Conservation (phyloP, 2,113 vertebrate genomes). For the Paralichthys olivaceus region DNA sequence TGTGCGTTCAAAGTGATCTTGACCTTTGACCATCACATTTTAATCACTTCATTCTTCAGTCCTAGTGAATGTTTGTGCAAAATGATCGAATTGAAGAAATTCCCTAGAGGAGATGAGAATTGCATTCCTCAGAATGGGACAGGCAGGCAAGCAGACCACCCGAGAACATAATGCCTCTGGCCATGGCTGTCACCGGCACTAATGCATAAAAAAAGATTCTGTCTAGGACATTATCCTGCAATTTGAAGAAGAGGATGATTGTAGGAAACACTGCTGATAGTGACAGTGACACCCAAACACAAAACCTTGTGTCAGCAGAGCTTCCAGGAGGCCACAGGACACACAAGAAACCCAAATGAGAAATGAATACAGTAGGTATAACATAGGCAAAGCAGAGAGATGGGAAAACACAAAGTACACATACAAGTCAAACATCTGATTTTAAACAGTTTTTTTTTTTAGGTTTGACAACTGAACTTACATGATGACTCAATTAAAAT, state of each 20-base stretch:
- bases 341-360: not conserved
- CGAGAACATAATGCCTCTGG: not conserved
- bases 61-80: too few relatives aligned
- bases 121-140: not conserved
- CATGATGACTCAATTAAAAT: too few relatives aligned
- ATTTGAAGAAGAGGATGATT: not conserved
- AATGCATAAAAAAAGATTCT: not conserved
- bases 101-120: not conserved
- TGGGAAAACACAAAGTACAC: conserved; percentile 6
- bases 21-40: too few relatives aligned
- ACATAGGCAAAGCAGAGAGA: conserved; percentile 7
- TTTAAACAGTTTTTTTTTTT: too few relatives aligned
- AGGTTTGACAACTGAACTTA: too few relatives aligned
- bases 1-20: not conserved
- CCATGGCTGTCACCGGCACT: not conserved
- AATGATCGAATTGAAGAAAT: not conserved
- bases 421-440: conserved; percentile 49
- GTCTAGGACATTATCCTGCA: not conserved
- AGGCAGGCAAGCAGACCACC: not conserved
- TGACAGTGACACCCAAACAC: not conserved
- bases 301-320: too few relatives aligned
- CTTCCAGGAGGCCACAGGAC: not conserved
- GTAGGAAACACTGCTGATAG: conserved; percentile 1
- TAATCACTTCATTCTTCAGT: too few relatives aligned
- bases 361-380: not conserved